Base-by-base conservation (phyloP, 2,113 vertebrate species). In the Muntiacus reevesi region DNA sequence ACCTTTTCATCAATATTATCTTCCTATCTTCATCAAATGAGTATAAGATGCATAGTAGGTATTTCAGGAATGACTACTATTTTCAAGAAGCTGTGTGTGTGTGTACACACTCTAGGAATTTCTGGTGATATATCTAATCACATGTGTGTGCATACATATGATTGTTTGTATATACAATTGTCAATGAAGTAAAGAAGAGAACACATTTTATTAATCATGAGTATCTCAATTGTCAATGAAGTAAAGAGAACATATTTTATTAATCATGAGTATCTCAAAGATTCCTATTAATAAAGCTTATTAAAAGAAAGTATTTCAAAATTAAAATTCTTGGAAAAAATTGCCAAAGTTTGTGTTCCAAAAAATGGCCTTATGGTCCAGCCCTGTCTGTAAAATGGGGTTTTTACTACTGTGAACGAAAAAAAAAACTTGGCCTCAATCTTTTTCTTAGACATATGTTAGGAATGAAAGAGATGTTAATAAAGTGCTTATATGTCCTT, bases 381-480 rank as follows among this genome's bases (percentile, higher is more conserved):
- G 52, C 57, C 25, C 27, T 84, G 55, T 98, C 94, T 97, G 93
- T 94, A 94, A 97, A 98, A 98, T 97, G 95, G 94, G 93, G 40
- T 52, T 97, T 97, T 97, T 95, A 93, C 84, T 92, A 52, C 54
- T 13, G 55, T 57, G 47, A 93, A 95, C 52, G 60, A 92, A 97
- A 95, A 95, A 50, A 50, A 85, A 92, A 82, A 94, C 25, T 95
- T 97, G 96, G 89, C 87, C 36, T 52, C 89, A 36, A 17, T 83
- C 54, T 96, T 60, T 76, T 89, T 89, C 40, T 97, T 82, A 92
- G 47, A 92, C 96, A 97, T 90, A 88, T 92, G 95, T 96, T 97
- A 96, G 87, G 94, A 97, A 98, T 96, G 89, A 98, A 96, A 95
- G 87, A 88, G 59, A 96, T 57, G 84, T 91, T 98, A 95, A 96